Conservation (phyloP, 2,888 invertebrate species). For the Oxycera nigricornis region DNA sequence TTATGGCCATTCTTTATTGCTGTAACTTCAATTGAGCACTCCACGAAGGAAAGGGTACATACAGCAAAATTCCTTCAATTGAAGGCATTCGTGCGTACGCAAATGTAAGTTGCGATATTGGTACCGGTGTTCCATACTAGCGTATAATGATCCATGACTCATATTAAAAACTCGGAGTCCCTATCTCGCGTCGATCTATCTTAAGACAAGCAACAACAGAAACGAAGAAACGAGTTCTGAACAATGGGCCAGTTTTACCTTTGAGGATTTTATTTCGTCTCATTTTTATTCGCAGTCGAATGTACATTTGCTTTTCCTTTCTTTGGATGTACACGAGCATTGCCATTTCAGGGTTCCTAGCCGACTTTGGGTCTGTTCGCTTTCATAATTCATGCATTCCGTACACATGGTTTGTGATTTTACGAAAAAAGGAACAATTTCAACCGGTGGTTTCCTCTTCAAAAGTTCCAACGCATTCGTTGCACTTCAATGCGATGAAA, state of each 20-base stretch:
- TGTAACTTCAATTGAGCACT: neutral
- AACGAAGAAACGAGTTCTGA: neutral
- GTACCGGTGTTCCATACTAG: neutral
- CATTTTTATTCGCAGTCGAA: neutral
- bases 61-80: neutral
- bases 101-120: neutral
- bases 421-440: neutral
- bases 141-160: neutral
- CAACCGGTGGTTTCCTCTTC: neutral
- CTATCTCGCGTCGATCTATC: neutral
- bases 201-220: neutral
- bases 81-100: neutral
- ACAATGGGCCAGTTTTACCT: neutral
- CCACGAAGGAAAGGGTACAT: neutral
- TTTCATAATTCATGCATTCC: neutral
- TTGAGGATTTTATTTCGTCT: neutral
- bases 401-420: neutral
- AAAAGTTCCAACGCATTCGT: neutral
- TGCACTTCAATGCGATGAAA: neutral
- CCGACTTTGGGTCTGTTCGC: neutral
- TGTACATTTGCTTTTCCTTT: constrained; percentile 6
- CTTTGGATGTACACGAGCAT: neutral
- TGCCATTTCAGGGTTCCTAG: neutral
- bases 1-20: neutral
- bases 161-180: neutral